Evolutionary conservation across 1,140 invertebrate genomes (phyloP).

Genomic region (Lucilia sericata): DNA sequence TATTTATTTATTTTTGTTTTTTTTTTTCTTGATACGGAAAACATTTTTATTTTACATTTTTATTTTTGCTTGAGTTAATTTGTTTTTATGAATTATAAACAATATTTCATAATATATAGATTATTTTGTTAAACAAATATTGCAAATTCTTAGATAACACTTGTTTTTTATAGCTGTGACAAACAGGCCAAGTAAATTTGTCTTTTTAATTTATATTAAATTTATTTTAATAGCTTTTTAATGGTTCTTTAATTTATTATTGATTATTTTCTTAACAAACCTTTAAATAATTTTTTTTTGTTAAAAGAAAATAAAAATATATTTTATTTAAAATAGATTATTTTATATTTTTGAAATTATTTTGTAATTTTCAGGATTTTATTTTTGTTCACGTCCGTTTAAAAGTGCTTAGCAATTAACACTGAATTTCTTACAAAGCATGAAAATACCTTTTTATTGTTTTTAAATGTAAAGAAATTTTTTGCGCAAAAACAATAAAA

Average conservation of each 20-base stretch:
- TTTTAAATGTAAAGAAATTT: neutral
- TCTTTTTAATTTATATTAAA: no score
- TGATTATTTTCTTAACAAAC: neutral
- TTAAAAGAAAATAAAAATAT: neutral
- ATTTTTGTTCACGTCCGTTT: neutral
- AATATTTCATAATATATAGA: neutral
- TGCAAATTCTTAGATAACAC: neutral
- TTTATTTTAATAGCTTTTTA: neutral
- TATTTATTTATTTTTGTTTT: no score
- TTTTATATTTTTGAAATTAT: neutral
- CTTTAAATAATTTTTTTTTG: neutral
- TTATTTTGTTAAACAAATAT: neutral
- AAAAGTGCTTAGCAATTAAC: neutral
- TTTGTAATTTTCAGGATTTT: neutral
- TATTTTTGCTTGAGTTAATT: neutral
- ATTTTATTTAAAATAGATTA: neutral
- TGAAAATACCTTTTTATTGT: slow-evolving; percentile 15
- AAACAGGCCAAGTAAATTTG: no score
- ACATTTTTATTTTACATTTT: no score
- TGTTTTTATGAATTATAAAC: slow-evolving; percentile 5
- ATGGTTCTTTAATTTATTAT: neutral
- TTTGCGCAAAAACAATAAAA: neutral
- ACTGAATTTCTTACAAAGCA: neutral
- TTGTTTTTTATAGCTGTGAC: no score
- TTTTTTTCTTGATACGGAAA: no score